Evolutionary conservation across 2,113 vertebrate genomes (phyloP).

Genomic region (Grallaria varia): DNA sequence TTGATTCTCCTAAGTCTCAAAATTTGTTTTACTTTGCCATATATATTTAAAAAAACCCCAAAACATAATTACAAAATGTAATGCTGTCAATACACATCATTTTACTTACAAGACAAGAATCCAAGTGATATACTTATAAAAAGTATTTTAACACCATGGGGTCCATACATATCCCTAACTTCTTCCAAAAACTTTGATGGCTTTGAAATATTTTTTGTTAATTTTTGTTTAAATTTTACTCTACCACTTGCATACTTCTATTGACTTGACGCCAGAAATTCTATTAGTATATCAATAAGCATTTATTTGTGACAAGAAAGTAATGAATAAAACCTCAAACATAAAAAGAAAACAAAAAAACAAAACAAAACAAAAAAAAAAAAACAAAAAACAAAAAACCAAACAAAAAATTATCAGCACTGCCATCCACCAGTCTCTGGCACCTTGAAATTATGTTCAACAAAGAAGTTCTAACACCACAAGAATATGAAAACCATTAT

Average conservation of each 20-base stretch:
- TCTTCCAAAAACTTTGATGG: neutral
- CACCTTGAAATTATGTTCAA: neutral
- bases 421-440: neutral
- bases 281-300: neutral
- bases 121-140: neutral
- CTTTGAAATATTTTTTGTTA: neutral
- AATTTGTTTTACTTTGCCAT: neutral
- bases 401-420: neutral
- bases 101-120: neutral
- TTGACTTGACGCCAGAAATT: neutral
- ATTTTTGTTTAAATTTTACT: neutral
- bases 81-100: neutral
- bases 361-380: neutral
- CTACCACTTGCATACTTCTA: neutral
- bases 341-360: neutral
- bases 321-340: neutral
- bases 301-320: neutral
- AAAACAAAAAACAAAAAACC: too few relatives aligned
- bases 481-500: neutral
- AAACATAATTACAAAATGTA: neutral
- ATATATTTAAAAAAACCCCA: neutral
- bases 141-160: neutral
- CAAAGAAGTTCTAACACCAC: neutral
- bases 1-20: neutral
- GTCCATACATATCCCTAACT: neutral